These are phyloP conservation scores for Pantala flavescens DNA, from an alignment of 1,140 invertebrate genomes.

Conservation along the genomic window DNA sequence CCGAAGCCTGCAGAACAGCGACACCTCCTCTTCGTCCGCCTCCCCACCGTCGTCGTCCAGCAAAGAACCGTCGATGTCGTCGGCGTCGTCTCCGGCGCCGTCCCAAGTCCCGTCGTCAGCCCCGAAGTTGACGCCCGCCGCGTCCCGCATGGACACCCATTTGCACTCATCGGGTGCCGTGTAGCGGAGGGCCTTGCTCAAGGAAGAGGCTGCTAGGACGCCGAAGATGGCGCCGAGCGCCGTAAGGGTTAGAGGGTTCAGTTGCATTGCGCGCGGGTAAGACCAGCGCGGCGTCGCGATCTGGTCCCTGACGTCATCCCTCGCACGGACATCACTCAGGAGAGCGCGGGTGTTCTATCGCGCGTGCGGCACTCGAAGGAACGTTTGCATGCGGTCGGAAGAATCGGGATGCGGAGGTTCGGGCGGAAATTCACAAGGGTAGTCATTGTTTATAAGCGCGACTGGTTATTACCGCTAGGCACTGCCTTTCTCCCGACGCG, in stretches of 20 bases:
- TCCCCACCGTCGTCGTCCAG: slow-evolving; percentile 32
- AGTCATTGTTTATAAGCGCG: neutral
- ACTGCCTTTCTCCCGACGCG: neutral
- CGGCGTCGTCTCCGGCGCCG: slow-evolving; percentile 39
- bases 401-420: neutral
- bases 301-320: slow-evolving; percentile 5
- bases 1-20: slow-evolving; percentile 63
- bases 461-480: neutral
- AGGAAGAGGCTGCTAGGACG: slow-evolving; percentile 48
- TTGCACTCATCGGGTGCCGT: slow-evolving; percentile 77
- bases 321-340: neutral
- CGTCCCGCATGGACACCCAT: slow-evolving; percentile 48
- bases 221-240: slow-evolving; percentile 44
- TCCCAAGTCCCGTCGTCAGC: slow-evolving; percentile 32
- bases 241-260: neutral
- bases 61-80: neutral
- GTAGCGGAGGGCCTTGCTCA: slow-evolving; percentile 58
- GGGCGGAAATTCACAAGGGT: neutral
- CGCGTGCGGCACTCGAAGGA: neutral
- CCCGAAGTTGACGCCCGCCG: slow-evolving; percentile 15
- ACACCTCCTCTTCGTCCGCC: slow-evolving; percentile 52
- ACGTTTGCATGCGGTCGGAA: neutral
- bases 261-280: neutral
- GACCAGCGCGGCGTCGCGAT: neutral
- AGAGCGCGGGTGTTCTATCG: neutral